Conservation (phyloP, 2,888 invertebrate genomes). For the Drosophila longiperda region DNA sequence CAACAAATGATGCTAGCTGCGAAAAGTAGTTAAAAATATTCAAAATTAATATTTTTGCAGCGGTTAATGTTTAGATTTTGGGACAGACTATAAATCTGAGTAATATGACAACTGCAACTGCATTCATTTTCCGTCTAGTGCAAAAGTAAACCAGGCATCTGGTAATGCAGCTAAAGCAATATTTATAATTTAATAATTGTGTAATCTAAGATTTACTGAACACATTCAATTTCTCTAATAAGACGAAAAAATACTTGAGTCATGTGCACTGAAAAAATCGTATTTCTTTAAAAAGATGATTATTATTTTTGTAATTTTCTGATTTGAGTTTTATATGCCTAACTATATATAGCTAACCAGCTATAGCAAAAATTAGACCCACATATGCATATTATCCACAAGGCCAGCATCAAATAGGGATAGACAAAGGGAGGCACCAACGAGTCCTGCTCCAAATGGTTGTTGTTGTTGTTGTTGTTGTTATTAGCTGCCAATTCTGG, state of each 20-base stretch:
- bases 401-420: constrained; percentile 43
- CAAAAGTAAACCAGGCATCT: background rate
- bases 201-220: background rate
- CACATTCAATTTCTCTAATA: background rate
- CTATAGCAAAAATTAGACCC: background rate
- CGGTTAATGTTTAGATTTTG: background rate
- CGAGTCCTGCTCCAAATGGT: background rate
- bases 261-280: background rate
- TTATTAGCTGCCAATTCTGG: background rate
- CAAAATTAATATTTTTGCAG: background rate
- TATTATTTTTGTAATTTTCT: too few relatives aligned
- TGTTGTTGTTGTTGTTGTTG: background rate
- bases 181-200: background rate
- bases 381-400: constrained; percentile 62
- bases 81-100: background rate
- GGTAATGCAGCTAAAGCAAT: background rate
- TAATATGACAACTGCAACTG: background rate
- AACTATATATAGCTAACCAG: too few relatives aligned
- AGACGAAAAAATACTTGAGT: background rate
- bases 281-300: too few relatives aligned
- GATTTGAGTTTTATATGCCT: too few relatives aligned
- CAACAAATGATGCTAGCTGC: constrained; percentile 45
- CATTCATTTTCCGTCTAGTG: background rate
- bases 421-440: constrained; percentile 28
- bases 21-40: background rate